Conservation (phyloP, 2,797 vertebrate genomes). For the Columba guinea region DNA sequence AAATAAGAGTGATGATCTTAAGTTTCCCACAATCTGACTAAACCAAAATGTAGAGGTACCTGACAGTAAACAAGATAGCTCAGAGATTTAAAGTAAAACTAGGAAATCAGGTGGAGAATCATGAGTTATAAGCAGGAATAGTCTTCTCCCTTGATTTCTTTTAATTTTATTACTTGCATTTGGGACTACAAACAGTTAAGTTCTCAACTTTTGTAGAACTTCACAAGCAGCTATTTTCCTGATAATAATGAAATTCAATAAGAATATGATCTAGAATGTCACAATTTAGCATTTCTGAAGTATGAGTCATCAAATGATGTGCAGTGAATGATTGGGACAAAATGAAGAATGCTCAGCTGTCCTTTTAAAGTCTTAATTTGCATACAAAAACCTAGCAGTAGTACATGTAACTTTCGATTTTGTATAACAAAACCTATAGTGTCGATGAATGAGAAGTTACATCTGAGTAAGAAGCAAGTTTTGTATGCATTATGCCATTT, state of each 20-base stretch:
- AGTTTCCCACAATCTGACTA: not conserved
- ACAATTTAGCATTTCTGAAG: not conserved
- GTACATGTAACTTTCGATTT: not conserved
- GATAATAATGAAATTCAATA: not conserved
- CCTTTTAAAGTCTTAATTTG: not conserved
- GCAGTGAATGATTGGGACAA: not conserved
- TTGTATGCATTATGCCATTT: not conserved
- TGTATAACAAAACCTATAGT: not conserved
- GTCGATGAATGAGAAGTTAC: not conserved
- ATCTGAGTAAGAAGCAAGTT: not conserved
- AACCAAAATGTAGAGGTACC: not conserved
- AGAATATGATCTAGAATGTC: not conserved
- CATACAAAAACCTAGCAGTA: not conserved
- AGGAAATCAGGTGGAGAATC: not conserved
- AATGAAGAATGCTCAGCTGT: not conserved
- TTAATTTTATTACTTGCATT: not conserved
- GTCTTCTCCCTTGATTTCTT: not conserved
- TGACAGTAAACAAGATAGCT: not conserved
- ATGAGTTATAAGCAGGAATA: not conserved
- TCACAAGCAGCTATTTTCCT: not conserved
- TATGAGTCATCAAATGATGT: not conserved
- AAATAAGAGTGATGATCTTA: not conserved
- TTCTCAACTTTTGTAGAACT: not conserved
- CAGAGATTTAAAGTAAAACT: not conserved
- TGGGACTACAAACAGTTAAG: not conserved